Conservation (phyloP, 1,140 invertebrate genomes). For the Drosophila seguyi region DNA sequence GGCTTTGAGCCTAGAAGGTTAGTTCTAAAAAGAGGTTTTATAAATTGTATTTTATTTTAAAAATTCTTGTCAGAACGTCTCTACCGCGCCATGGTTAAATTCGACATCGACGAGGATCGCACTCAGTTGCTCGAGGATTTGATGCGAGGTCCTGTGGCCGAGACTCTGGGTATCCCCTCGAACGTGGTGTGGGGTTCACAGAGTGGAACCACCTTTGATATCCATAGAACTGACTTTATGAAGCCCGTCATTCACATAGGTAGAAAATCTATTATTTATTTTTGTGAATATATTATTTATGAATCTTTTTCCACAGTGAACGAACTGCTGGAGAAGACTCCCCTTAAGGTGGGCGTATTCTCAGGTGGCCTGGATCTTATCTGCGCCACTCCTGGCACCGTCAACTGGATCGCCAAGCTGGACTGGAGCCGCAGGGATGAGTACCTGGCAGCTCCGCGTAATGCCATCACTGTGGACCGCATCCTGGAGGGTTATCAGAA, state of each 20-base stretch:
- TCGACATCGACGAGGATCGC: constrained; percentile 70
- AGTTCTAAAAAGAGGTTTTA: constrained; percentile 84
- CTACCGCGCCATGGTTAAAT: constrained; percentile 67
- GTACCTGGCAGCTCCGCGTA: constrained; percentile 86
- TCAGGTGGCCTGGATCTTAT: constrained; percentile 88
- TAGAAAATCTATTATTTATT: constrained; percentile 54
- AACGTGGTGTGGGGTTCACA: constrained; percentile 89
- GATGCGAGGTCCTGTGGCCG: constrained; percentile 90
- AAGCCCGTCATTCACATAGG: constrained; percentile 91
- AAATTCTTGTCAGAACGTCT: constrained; percentile 50
- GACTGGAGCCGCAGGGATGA: constrained; percentile 87
- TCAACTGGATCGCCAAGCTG: constrained; percentile 91
- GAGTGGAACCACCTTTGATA: constrained; percentile 88
- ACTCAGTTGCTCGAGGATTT: constrained; percentile 86
- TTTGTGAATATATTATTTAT: constrained; percentile 45
- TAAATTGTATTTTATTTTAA: not conserved
- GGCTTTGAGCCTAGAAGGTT: constrained; percentile 70
- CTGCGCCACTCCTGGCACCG: constrained; percentile 89
- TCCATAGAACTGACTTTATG: constrained; percentile 92
- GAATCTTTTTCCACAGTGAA: constrained; percentile 86
- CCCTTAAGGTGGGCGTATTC: constrained; percentile 75
- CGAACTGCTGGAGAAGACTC: constrained; percentile 89
- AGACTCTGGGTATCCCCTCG: constrained; percentile 88
- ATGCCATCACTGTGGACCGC: constrained; percentile 87
- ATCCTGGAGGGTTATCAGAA: constrained; percentile 89